Evolutionary conservation across 2,797 vertebrate species (phyloP), one percentile per base, ranked within the genome.

Genomic region (Danio jaintianensis): DNA sequence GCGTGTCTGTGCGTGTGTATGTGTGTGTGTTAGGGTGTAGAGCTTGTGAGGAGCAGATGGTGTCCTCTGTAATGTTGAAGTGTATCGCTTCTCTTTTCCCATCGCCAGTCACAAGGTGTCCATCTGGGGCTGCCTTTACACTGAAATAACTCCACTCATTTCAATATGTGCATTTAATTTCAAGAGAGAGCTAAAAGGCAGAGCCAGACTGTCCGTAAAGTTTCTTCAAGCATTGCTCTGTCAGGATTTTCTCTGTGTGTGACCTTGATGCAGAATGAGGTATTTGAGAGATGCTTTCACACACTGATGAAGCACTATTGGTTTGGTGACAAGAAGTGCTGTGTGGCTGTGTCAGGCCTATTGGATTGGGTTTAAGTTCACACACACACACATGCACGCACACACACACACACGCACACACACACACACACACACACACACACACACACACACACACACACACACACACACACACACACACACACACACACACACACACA

Each of bases 31-130:
- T 78, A 55, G 86, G 71, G 55, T 82, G 56, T 86, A 83, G 78
- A 78, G 82, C 83, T 82, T 83, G 63, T 22, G 78, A 72, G 22
- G 75, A 87, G 85, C 93, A 94, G 91, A 92, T 93, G 92, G 91
- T 87, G 87, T 87, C 90, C 88, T 91, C 88, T 82, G 80, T 91
- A 70, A 80, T 75, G 84, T 89, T 88, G 78, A 88, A 88, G 82
- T 88, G 88, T 83, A 86, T 73, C 43, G 16, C 70, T 83, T 89
- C 87, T 84, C 74, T 86, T 86, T 91, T 90, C 87, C 82, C 86
- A 89, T 84, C 81, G 69, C 71, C 64, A 88, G 88, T 82, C 87
- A 86, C 82, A 86, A 5, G 45, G 42, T 13, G 38, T 68, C 72
- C 84, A 90, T 89, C 81, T 52, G 83, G 62, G 86, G 79, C 16